Conservation (phyloP, 2,888 invertebrate species). For the Anarsia innoxiella region DNA sequence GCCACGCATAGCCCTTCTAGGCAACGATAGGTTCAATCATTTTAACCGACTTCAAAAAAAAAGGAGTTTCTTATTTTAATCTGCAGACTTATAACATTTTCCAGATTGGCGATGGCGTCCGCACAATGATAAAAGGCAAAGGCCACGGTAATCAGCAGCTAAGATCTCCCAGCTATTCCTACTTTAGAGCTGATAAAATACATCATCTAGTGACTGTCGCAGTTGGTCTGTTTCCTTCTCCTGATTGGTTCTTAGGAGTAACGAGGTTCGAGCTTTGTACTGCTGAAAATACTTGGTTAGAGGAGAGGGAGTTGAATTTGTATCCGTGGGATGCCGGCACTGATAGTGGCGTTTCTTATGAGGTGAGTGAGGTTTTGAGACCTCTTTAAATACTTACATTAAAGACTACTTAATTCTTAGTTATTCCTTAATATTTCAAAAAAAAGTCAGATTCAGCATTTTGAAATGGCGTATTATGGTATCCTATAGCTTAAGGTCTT, state of each 20-base stretch:
- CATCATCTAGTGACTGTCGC: conserved; percentile 53
- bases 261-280: conserved; percentile 91
- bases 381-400: too few relatives aligned
- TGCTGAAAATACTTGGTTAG: conserved; percentile 91
- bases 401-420: too few relatives aligned
- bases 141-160: conserved; percentile 59
- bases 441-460: too few relatives aligned
- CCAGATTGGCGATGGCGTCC: conserved; percentile 55
- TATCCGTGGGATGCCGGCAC: conserved; percentile 98
- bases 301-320: conserved; percentile 86
- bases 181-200: conserved; percentile 49
- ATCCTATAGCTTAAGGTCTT: too few relatives aligned
- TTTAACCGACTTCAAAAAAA: too few relatives aligned
- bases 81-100: not conserved
- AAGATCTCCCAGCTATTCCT: conserved; percentile 49
- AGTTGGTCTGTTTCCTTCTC: conserved; percentile 72
- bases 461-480: too few relatives aligned
- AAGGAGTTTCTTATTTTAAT: too few relatives aligned
- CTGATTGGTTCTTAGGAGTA: conserved; percentile 98
- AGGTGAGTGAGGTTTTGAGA: too few relatives aligned
- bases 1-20: too few relatives aligned
- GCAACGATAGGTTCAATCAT: too few relatives aligned
- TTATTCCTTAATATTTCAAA: too few relatives aligned
- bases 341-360: conserved; percentile 93
- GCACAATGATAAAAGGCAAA: conserved; percentile 62